Evolutionary conservation across 2,888 invertebrate genomes (phyloP).

Genomic region (Lasioglossum lativentre): DNA sequence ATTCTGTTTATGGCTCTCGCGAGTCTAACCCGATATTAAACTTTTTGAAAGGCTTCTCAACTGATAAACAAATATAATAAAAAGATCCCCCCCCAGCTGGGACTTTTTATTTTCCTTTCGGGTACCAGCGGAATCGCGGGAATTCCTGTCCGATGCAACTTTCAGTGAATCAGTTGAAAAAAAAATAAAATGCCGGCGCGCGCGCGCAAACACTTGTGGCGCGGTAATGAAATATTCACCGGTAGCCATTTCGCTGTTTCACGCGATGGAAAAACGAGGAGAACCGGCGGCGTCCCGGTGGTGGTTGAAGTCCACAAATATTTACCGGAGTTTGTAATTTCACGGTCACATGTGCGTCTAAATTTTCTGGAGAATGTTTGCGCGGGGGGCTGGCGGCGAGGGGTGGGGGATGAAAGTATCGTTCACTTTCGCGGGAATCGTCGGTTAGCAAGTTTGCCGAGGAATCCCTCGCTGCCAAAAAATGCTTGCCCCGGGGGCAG

Average conservation of each 20-base stretch:
- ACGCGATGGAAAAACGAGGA: background rate
- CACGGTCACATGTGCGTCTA: background rate
- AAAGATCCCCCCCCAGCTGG: background rate
- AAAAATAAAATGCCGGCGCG: background rate
- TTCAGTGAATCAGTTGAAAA: background rate
- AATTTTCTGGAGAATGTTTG: constrained; percentile 7
- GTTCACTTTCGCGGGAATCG: constrained; percentile 36
- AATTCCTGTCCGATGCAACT: background rate
- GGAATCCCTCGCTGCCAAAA: constrained; percentile 25
- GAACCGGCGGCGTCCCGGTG: no score
- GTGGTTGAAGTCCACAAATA: background rate
- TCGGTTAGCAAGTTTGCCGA: background rate
- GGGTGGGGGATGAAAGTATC: constrained; percentile 17
- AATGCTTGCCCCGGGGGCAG: constrained; percentile 16
- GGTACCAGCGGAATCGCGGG: background rate
- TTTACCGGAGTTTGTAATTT: constrained; percentile 5
- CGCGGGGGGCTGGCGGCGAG: background rate
- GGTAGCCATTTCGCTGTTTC: background rate
- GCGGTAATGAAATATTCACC: background rate
- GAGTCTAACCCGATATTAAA: no score
- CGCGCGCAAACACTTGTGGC: background rate
- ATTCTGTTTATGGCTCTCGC: no score
- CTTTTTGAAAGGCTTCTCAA: background rate
- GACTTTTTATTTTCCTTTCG: background rate
- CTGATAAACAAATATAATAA: background rate